These are phyloP conservation scores for Euplagia quadripunctaria DNA, from an alignment of 2,888 invertebrate genomes.

Conservation along the genomic window DNA sequence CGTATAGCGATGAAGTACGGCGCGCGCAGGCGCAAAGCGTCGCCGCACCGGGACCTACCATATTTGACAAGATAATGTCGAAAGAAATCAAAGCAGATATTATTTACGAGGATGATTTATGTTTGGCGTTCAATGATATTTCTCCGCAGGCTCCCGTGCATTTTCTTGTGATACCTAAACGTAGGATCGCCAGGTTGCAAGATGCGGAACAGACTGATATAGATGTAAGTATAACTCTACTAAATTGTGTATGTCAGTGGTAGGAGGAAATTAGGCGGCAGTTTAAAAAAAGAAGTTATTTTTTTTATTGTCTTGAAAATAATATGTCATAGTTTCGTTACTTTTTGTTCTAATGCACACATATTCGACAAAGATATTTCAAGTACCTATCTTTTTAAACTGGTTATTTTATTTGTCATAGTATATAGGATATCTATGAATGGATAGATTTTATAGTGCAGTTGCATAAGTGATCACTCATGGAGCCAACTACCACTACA, in stretches of 20 bases:
- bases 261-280: slow-evolving; percentile 19
- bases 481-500: background rate
- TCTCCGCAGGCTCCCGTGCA: slow-evolving; percentile 94
- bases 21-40: slow-evolving; percentile 75
- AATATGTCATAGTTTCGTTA: background rate
- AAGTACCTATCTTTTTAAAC: too few species aligned
- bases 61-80: slow-evolving; percentile 92
- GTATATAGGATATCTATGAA: too few species aligned
- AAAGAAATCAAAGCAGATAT: slow-evolving; percentile 94
- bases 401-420: too few species aligned
- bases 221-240: slow-evolving; percentile 73
- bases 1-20: slow-evolving; percentile 80
- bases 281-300: slow-evolving; percentile 1
- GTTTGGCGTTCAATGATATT: slow-evolving; percentile 93
- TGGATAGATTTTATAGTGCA: too few species aligned
- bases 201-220: slow-evolving; percentile 88
- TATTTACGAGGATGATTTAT: slow-evolving; percentile 93
- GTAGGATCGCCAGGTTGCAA: slow-evolving; percentile 89
- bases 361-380: too few species aligned
- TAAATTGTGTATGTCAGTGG: slow-evolving; percentile 13
- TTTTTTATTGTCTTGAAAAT: background rate
- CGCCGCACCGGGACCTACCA: slow-evolving; percentile 84
- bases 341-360: background rate
- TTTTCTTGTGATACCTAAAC: slow-evolving; percentile 94
- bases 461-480: too few species aligned